These are phyloP conservation scores for Hemiscyllium ocellatum DNA, from an alignment of 2,113 vertebrate species.

Conservation along the genomic window DNA sequence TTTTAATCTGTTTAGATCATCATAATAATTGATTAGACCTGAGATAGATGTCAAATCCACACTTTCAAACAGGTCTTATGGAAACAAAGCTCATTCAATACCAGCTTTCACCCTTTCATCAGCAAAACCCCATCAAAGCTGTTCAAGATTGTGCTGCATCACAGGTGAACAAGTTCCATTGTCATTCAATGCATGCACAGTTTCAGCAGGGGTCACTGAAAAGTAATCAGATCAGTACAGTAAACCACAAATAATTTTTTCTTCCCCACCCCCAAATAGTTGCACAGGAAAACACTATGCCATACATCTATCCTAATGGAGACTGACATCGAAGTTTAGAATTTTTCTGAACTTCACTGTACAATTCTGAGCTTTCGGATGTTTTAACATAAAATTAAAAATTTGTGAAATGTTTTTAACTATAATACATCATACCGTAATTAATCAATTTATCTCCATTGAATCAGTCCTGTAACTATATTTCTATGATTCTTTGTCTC, in stretches of 20 bases:
- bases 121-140: neutral
- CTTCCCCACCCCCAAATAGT: neutral
- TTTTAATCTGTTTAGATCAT: too few species aligned
- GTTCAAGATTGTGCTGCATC: neutral
- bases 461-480: neutral
- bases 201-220: neutral
- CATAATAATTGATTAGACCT: too few species aligned
- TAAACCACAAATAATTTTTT: neutral
- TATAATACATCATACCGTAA: neutral
- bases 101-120: too few species aligned
- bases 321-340: neutral
- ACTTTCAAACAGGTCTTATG: too few species aligned
- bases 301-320: neutral
- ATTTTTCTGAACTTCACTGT: neutral
- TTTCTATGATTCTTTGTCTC: neutral
- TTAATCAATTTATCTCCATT: neutral
- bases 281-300: neutral
- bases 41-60: too few species aligned
- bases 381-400: neutral
- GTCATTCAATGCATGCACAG: neutral
- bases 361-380: neutral
- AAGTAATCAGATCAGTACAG: neutral
- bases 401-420: neutral
- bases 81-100: too few species aligned
- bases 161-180: neutral